Conservation (phyloP, 2,113 vertebrate genomes). For the Petaurus breviceps region DNA sequence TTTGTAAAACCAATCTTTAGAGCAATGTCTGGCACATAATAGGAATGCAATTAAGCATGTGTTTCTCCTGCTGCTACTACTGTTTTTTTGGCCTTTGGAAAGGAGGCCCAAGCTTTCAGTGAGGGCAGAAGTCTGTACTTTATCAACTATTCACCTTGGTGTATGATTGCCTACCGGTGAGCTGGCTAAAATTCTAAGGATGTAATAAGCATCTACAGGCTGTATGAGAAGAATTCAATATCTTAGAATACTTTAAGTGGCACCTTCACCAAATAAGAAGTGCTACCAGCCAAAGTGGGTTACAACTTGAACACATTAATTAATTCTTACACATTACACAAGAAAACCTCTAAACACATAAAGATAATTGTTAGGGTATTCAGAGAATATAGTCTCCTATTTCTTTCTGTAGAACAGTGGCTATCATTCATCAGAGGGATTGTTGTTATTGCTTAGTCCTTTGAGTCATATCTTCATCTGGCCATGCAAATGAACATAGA, state of each 20-base stretch:
- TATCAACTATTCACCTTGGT: constrained; percentile 26
- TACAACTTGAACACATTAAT: constrained; percentile 49
- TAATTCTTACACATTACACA: constrained; percentile 43
- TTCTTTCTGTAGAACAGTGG: constrained; percentile 5
- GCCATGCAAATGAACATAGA: background rate
- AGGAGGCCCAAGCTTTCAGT: constrained; percentile 54
- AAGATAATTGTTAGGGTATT: constrained; percentile 21
- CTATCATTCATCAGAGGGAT: background rate
- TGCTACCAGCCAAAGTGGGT: constrained; percentile 12
- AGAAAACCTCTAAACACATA: constrained; percentile 44
- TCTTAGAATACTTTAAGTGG: constrained; percentile 47
- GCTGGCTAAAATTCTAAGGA: constrained; percentile 15
- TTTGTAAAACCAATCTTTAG: background rate
- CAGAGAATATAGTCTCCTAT: background rate
- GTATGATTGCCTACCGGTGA: constrained; percentile 48
- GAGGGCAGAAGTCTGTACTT: constrained; percentile 43
- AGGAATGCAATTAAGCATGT: background rate
- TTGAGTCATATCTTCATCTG: too few relatives aligned
- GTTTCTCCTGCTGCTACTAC: background rate
- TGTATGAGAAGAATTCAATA: constrained; percentile 47
- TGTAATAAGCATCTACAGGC: constrained; percentile 44
- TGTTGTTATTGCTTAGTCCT: too few relatives aligned
- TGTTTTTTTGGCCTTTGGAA: constrained; percentile 18
- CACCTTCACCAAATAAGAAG: constrained; percentile 22
- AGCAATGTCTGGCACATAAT: background rate